Evolutionary conservation across 1,140 invertebrate genomes (phyloP).

Genomic region (Lepidurus couesii): DNA sequence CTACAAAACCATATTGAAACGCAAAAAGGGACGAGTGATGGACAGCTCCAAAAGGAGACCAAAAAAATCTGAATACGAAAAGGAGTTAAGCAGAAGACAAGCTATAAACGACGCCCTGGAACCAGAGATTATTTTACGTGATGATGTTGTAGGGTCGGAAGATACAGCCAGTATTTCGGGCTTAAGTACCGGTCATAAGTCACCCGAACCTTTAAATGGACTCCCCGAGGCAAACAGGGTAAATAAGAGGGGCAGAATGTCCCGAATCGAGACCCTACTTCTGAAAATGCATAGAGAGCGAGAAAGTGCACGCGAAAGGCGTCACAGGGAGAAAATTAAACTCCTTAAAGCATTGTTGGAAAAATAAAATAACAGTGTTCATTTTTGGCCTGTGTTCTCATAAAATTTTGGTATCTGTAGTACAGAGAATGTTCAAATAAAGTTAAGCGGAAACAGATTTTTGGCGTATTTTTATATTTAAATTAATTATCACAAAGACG

Average conservation of each 20-base stretch:
- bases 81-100: too few relatives aligned
- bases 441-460: background rate
- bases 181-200: background rate
- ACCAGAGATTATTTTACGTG: background rate
- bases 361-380: background rate
- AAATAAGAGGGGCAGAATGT: background rate
- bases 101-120: background rate
- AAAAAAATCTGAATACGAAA: background rate
- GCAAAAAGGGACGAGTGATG: background rate
- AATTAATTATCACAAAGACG: background rate
- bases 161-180: background rate
- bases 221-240: background rate
- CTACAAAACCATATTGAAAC: background rate
- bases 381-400: background rate
- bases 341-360: conserved; percentile 20
- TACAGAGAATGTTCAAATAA: background rate
- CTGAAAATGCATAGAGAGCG: conserved; percentile 25
- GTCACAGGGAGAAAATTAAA: conserved; percentile 26
- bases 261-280: conserved; percentile 10
- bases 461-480: background rate
- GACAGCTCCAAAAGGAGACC: background rate
- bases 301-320: conserved; percentile 25
- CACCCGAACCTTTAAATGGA: background rate
- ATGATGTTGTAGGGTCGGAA: background rate
- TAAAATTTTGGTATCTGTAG: background rate